Evolutionary conservation across 2,888 invertebrate genomes (phyloP), one percentile per base, ranked within the genome.

Genomic region (Aphrophora alni): DNA sequence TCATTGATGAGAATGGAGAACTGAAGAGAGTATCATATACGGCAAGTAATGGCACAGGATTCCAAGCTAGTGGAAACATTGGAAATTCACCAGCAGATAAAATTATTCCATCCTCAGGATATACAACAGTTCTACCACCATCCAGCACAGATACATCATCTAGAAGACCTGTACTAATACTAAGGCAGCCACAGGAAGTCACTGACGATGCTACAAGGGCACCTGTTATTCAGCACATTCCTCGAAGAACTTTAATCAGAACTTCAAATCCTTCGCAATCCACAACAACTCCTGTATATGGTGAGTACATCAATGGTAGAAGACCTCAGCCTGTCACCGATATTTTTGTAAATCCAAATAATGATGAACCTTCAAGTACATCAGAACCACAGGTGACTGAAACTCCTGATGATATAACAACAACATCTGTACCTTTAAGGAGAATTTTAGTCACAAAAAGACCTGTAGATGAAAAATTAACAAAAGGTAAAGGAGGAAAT

Each of bases 21-120:
- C 92, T 95, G 80, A 95, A 95, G 89, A 90, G 95, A 80, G 94
- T 95, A 77, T 94, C 95, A 0, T 95, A 95, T 87, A 91, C 91
- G 27, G 91, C 92, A 21, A 91, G 90, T 82, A 91, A 91, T 83
- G 90, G 89, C 75, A 86, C 86, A 24, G 86, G 86, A 0, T 86
- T 86, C 81, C 85, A 83, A 78, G 70, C 83, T 12, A 72, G 51
- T 12, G 80, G 75, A 10, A 74, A 79, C 14, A 59, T 72, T 3
- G 24, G 38, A 10, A 73, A 71, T 21, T 38, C 24, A 14, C 17
- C 38, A 21, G 51, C 44, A 5, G 75, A 75, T 44, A 75, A 75
- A 75, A 59, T 59, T 59, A 59, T 59, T 12, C 59, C 59, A 3
- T 59, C 59, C 21, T 59, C 59, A 21, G 59, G 59, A 21, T 59